These are phyloP conservation scores for Cassiopea xamachana DNA, from an alignment of 30 jellyfish, hydroid and myxozoan genomes.

Conservation along the genomic window DNA sequence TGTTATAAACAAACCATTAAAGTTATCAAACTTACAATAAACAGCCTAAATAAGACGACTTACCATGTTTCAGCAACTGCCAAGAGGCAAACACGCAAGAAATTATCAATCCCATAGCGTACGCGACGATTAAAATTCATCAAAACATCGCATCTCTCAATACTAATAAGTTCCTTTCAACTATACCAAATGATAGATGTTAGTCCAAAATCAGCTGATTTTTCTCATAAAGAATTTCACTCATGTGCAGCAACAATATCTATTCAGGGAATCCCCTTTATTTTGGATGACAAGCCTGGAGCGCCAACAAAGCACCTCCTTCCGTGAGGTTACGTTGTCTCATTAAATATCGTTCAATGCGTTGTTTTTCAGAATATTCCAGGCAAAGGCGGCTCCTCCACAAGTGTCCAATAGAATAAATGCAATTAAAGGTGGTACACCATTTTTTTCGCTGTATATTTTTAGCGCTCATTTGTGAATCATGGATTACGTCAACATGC, in stretches of 20 bases:
- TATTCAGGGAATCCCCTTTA: conserved; percentile 73
- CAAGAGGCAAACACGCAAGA: conserved; percentile 39
- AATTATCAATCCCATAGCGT: conserved; percentile 32
- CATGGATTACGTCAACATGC: too few species aligned
- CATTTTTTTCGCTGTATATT: too few species aligned
- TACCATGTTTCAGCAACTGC: conserved; percentile 36
- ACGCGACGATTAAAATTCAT: not conserved
- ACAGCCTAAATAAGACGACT: not conserved
- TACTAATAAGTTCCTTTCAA: not conserved
- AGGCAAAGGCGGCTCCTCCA: not conserved
- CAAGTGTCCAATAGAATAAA: not conserved
- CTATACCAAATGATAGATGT: not conserved
- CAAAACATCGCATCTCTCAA: not conserved
- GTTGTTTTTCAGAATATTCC: too few species aligned
- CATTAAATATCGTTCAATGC: not conserved
- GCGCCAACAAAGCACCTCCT: conserved; percentile 43
- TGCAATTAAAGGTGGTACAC: too few species aligned
- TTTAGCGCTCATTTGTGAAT: too few species aligned
- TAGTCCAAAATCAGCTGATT: conserved; percentile 65
- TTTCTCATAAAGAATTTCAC: conserved; percentile 37
- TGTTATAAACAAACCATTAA: too few species aligned
- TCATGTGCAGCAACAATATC: conserved; percentile 37
- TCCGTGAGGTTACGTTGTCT: conserved; percentile 1
- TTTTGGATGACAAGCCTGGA: conserved; percentile 36
- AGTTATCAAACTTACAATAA: too few species aligned